phyloP scores from a whole-genome alignment of 2,113 vertebrate genomes.

The Toxostoma redivivum region DNA sequence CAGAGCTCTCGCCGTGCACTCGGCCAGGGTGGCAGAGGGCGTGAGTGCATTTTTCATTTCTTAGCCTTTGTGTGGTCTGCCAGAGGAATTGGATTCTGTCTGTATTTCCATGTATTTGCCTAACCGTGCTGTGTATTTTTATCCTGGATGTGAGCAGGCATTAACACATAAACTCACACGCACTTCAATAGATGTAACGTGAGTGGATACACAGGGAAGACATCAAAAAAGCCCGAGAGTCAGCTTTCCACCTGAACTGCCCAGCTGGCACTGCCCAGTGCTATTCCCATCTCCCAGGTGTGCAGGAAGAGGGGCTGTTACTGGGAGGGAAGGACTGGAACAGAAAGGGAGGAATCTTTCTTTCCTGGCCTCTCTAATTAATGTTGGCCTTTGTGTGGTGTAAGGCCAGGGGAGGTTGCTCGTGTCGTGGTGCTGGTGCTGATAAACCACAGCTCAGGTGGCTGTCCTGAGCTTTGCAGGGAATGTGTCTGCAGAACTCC shows the following conservation, averaged over 20 bases:
- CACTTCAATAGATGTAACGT: background rate
- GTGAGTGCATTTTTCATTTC: constrained; percentile 69
- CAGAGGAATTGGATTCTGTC: constrained; percentile 42
- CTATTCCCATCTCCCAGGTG: background rate
- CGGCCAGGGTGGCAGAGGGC: constrained; percentile 75
- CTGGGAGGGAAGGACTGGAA: background rate
- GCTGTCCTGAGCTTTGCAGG: background rate
- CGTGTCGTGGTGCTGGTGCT: background rate
- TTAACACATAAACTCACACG: background rate
- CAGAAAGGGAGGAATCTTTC: background rate
- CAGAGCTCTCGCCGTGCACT: constrained; percentile 30
- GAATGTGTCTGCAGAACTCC: background rate
- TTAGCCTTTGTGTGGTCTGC: constrained; percentile 59
- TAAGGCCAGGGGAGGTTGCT: background rate
- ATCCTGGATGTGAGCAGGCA: background rate
- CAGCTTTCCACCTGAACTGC: background rate
- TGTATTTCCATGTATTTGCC: constrained; percentile 51
- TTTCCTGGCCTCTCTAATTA: background rate
- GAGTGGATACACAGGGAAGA: background rate
- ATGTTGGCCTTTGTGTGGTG: background rate
- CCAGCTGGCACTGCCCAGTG: background rate
- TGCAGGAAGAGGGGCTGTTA: background rate
- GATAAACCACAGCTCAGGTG: background rate
- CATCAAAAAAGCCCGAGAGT: background rate
- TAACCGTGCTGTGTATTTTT: constrained; percentile 29